These are phyloP conservation scores for Alaudala cheleensis DNA, from an alignment of 2,113 vertebrate genomes.

Conservation along the genomic window DNA sequence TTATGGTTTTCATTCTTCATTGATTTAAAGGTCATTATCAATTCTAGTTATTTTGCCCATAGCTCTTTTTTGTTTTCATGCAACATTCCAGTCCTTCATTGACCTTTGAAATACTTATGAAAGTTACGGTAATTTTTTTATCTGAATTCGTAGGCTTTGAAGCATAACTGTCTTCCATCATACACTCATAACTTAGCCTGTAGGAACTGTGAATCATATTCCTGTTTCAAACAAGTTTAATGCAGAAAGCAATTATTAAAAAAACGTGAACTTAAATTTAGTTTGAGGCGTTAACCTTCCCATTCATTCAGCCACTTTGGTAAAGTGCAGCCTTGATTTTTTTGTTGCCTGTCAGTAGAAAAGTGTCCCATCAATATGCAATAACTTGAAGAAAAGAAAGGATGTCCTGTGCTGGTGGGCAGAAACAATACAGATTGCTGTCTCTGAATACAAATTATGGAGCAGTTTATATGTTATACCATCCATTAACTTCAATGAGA, in stretches of 20 bases:
- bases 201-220: conserved; percentile 48
- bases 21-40: conserved; percentile 70
- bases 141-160: conserved; percentile 45
- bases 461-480: conserved; percentile 4
- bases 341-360: conserved; percentile 37
- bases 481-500: conserved; percentile 11
- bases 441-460: conserved; percentile 55
- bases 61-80: conserved; percentile 45
- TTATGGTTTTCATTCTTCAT: conserved; percentile 59
- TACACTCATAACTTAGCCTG: conserved; percentile 23
- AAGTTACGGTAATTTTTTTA: conserved; percentile 63
- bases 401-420: conserved; percentile 23
- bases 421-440: conserved; percentile 29
- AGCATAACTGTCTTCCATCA: conserved; percentile 47
- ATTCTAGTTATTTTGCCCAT: conserved; percentile 52
- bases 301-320: conserved; percentile 28
- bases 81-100: conserved; percentile 45
- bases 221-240: conserved; percentile 54
- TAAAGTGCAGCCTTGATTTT: conserved; percentile 33
- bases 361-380: conserved; percentile 34
- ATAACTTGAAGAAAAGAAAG: conserved; percentile 53
- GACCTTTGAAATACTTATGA: conserved; percentile 68
- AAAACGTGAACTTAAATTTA: conserved; percentile 55
- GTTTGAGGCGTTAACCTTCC: conserved; percentile 46
- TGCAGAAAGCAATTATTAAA: conserved; percentile 53